Conservation (phyloP, 2,888 invertebrate genomes). For the Noctua comes region DNA sequence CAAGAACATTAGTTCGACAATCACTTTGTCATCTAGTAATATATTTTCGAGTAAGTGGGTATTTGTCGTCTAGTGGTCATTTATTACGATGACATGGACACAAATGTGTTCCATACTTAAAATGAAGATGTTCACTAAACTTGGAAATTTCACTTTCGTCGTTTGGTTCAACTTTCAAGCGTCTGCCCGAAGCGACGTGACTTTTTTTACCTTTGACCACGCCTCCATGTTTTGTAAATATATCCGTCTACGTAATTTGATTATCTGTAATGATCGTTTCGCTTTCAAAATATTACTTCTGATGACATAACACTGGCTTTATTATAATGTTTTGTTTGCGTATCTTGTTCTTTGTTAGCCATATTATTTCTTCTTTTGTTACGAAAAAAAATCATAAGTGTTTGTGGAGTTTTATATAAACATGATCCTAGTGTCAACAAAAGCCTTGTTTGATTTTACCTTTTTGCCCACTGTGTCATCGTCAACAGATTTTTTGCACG, state of each 20-base stretch:
- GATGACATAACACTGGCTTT: slow-evolving; percentile 58
- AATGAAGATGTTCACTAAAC: slow-evolving; percentile 75
- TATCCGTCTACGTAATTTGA: slow-evolving; percentile 66
- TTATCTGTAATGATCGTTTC: slow-evolving; percentile 59
- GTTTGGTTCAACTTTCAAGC: slow-evolving; percentile 81
- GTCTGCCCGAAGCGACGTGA: slow-evolving; percentile 63
- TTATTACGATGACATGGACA: slow-evolving; percentile 74
- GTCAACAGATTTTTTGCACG: background rate
- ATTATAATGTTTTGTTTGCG: slow-evolving; percentile 19
- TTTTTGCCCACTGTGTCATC: slow-evolving; percentile 2
- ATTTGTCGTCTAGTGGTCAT: slow-evolving; percentile 62
- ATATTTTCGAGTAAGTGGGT: slow-evolving; percentile 35
- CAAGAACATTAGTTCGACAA: slow-evolving; percentile 51
- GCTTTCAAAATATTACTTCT: slow-evolving; percentile 65
- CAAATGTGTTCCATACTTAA: slow-evolving; percentile 59
- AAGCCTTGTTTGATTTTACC: slow-evolving; percentile 12
- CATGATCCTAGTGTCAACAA: background rate
- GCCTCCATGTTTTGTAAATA: slow-evolving; percentile 79
- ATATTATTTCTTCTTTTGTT: slow-evolving; percentile 10
- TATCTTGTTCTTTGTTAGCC: background rate
- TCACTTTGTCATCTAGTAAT: slow-evolving; percentile 53
- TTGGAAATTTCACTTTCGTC: slow-evolving; percentile 86
- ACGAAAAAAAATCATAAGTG: background rate
- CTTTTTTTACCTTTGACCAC: slow-evolving; percentile 73
- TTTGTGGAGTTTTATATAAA: background rate